Conservation (phyloP, 2,113 vertebrate genomes). For the Sander vitreus region DNA sequence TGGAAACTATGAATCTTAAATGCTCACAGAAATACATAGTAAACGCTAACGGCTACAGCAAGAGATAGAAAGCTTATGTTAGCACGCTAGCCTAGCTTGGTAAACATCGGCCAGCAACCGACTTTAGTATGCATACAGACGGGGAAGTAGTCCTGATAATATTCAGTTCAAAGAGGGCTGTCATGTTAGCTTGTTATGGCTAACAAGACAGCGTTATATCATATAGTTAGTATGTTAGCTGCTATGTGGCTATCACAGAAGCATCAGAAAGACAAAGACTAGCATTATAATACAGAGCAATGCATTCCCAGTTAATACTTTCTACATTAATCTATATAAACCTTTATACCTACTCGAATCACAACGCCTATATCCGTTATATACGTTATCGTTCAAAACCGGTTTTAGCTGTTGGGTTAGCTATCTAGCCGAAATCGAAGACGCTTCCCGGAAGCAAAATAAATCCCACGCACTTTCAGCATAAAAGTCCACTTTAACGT, state of each 20-base stretch:
- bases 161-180: not conserved
- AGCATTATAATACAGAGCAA: not conserved
- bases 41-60: not conserved
- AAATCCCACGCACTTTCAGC: not conserved
- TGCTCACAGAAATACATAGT: not conserved
- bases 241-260: slow-evolving; percentile 21
- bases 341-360: not conserved
- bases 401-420: not conserved
- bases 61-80: not conserved
- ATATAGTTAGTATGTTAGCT: not conserved
- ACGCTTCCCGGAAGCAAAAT: slow-evolving; percentile 60
- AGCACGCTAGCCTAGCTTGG: not conserved
- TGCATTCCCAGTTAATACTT: not conserved
- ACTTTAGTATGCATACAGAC: not conserved
- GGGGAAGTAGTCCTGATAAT: too few species aligned
- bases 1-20: not conserved
- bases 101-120: too few species aligned
- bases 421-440: not conserved
- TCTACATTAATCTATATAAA: not conserved
- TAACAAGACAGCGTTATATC: not conserved
- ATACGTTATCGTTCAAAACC: not conserved
- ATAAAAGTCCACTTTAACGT: not conserved
- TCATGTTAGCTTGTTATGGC: not conserved
- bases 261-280: not conserved
- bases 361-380: not conserved